A percentile compares a stretch with the other conserved stretches of the same genome.
phyloP scores from a whole-genome alignment of 1,140 invertebrate species.

The Metaphire vulgaris region DNA sequence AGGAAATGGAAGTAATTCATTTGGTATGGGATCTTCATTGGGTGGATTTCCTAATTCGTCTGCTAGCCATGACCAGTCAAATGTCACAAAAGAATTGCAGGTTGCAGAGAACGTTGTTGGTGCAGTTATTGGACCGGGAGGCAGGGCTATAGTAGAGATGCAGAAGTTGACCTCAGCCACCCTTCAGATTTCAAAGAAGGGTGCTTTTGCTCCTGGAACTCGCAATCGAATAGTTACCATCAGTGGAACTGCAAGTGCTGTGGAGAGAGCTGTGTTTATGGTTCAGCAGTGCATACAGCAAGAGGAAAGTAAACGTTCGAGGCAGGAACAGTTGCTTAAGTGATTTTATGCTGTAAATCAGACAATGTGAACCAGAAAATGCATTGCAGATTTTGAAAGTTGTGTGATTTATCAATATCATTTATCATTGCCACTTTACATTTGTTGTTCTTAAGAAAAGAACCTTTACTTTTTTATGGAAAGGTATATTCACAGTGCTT shows the following conservation, averaged over 20 bases:
- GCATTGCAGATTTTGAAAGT: too few relatives aligned
- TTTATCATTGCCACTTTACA: too few relatives aligned
- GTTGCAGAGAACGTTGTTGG: slow-evolving; percentile 88
- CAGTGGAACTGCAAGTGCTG: slow-evolving; percentile 76
- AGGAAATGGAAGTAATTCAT: slow-evolving; percentile 65
- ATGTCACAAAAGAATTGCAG: slow-evolving; percentile 77
- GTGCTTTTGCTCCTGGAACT: slow-evolving; percentile 89
- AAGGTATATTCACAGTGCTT: too few relatives aligned
- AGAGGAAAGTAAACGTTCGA: slow-evolving; percentile 83
- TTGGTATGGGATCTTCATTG: slow-evolving; percentile 65
- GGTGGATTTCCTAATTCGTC: slow-evolving; percentile 46
- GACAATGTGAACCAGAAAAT: neutral
- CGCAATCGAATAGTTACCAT: slow-evolving; percentile 95
- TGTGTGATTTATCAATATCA: too few relatives aligned
- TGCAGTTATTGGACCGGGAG: slow-evolving; percentile 90
- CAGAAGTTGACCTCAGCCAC: slow-evolving; percentile 91
- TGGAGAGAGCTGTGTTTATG: slow-evolving; percentile 81
- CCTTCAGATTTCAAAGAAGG: slow-evolving; percentile 98
- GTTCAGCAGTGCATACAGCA: slow-evolving; percentile 92
- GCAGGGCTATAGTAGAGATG: slow-evolving; percentile 90
- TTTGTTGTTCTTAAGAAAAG: too few relatives aligned
- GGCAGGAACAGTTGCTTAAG: slow-evolving; percentile 32
- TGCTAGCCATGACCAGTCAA: slow-evolving; percentile 54
- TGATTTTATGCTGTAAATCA: too few relatives aligned
- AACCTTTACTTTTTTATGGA: too few relatives aligned